Conservation (phyloP, 2,113 vertebrate genomes). For the Hemiscyllium ocellatum region DNA sequence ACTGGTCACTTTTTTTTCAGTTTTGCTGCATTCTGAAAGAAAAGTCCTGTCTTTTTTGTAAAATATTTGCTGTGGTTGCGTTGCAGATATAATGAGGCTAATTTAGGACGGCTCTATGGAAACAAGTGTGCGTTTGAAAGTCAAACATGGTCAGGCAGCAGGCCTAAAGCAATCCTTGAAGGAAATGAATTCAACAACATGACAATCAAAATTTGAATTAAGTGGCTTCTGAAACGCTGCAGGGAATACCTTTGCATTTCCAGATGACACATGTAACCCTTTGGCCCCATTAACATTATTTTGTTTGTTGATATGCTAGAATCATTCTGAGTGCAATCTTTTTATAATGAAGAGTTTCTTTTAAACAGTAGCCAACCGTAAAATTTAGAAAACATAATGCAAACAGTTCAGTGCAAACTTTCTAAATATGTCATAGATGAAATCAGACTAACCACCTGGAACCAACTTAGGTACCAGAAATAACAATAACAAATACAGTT, state of each 20-base stretch:
- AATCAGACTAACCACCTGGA: background rate
- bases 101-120: background rate
- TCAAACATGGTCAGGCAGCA: constrained; percentile 26
- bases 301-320: background rate
- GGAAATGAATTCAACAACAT: background rate
- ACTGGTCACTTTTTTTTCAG: background rate
- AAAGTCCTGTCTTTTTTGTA: background rate
- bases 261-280: background rate
- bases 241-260: background rate
- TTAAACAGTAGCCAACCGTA: background rate
- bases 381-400: background rate
- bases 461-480: background rate
- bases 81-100: background rate
- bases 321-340: no score
- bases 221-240: background rate
- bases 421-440: background rate
- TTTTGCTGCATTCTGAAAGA: background rate
- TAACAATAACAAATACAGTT: no score
- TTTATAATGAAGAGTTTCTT: background rate
- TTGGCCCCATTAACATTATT: background rate
- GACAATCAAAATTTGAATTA: constrained; percentile 13
- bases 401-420: background rate
- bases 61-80: background rate
- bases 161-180: background rate
- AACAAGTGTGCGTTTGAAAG: background rate